Evolutionary conservation across 2,888 invertebrate genomes (phyloP).

Genomic region (Lissonota sp.): DNA sequence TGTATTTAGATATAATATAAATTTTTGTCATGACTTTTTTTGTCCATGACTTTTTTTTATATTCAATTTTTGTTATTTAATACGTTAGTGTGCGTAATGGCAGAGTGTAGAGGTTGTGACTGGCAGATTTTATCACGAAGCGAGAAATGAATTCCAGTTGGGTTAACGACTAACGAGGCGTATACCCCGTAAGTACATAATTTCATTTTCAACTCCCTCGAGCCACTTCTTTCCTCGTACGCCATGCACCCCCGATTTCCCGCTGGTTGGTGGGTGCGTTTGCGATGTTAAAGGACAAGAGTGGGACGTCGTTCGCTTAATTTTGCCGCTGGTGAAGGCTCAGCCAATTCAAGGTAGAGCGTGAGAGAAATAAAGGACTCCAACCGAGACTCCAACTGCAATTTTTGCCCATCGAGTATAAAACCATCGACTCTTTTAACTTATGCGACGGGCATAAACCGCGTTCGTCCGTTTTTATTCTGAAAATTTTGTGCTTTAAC

Average conservation of each 20-base stretch:
- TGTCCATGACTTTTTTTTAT: too few relatives aligned
- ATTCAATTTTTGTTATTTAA: too few relatives aligned
- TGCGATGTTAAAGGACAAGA: neutral
- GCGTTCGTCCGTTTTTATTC: too few relatives aligned
- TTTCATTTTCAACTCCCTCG: conserved; percentile 65
- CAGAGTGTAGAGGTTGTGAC: conserved; percentile 1
- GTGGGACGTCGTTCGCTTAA: neutral
- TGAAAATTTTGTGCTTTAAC: neutral
- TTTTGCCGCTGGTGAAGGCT: neutral
- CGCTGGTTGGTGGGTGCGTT: neutral
- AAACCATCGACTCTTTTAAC: too few relatives aligned
- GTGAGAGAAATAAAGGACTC: too few relatives aligned
- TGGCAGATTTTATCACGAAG: conserved; percentile 28
- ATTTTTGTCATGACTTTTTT: too few relatives aligned
- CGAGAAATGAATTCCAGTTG: conserved; percentile 65
- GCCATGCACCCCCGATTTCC: conserved; percentile 44
- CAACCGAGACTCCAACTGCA: conserved; percentile 2
- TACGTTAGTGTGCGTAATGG: conserved; percentile 9
- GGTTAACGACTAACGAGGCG: conserved; percentile 68
- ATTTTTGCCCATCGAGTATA: neutral
- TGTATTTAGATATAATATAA: conserved; percentile 30
- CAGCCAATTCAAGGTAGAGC: neutral
- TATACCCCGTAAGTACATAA: conserved; percentile 43
- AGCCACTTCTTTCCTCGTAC: conserved; percentile 63
- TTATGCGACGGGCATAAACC: too few relatives aligned